phyloP scores from a whole-genome alignment of 2,888 invertebrate species.

The Lamproptera curius region DNA sequence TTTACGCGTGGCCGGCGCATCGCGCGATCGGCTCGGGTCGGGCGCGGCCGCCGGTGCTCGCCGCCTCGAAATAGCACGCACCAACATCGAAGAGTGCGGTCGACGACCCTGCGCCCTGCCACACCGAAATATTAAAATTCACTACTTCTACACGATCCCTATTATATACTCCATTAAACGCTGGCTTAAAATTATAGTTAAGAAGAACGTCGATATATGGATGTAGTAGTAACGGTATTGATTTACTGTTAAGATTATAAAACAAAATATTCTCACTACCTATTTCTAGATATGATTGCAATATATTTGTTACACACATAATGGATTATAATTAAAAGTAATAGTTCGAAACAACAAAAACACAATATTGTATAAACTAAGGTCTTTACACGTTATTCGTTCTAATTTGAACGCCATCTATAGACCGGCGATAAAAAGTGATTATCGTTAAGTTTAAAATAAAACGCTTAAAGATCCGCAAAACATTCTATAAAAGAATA shows the following conservation, averaged over 20 bases:
- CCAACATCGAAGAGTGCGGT: constrained; percentile 66
- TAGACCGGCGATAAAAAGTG: not conserved
- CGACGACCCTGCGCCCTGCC: constrained; percentile 69
- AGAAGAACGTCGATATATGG: too few relatives aligned
- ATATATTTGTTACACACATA: too few relatives aligned
- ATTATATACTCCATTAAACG: too few relatives aligned
- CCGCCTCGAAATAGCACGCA: constrained; percentile 73
- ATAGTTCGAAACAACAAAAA: too few relatives aligned
- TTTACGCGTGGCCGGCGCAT: constrained; percentile 64
- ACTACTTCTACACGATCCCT: constrained; percentile 52
- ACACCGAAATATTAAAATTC: constrained; percentile 71
- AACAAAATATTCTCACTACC: too few relatives aligned
- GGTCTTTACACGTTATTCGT: too few relatives aligned
- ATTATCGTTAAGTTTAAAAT: not conserved
- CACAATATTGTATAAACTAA: too few relatives aligned
- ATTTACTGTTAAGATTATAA: too few relatives aligned
- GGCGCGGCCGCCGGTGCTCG: constrained; percentile 54
- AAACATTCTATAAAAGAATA: not conserved
- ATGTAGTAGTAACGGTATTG: too few relatives aligned
- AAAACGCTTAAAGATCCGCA: not conserved
- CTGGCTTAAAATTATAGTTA: too few relatives aligned
- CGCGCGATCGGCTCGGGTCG: constrained; percentile 57
- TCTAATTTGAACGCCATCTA: constrained; percentile 18
- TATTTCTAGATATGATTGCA: too few relatives aligned
- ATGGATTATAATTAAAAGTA: too few relatives aligned